These are phyloP conservation scores for Autographa pulchrina DNA, from an alignment of 2,888 invertebrate genomes.

Conservation along the genomic window DNA sequence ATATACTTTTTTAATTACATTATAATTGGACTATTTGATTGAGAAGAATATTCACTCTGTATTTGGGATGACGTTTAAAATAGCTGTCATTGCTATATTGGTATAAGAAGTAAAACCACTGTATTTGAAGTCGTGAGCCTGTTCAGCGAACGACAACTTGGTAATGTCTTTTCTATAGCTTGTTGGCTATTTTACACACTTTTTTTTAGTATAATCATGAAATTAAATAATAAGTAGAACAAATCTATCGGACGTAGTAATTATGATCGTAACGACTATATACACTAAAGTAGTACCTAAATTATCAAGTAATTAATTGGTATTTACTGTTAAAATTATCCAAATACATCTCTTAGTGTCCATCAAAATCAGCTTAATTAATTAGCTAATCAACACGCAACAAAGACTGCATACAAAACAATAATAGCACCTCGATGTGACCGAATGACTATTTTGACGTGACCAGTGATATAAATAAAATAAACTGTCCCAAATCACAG, in stretches of 20 bases:
- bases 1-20: background rate
- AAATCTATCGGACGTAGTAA: too few relatives aligned
- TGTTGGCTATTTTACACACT: too few relatives aligned
- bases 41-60: background rate
- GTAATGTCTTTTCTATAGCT: too few relatives aligned
- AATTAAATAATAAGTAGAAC: too few relatives aligned
- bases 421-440: background rate
- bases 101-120: background rate
- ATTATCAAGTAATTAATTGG: too few relatives aligned
- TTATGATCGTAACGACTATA: too few relatives aligned
- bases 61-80: constrained; percentile 1
- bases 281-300: too few relatives aligned
- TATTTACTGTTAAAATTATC: background rate
- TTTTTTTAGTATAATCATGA: too few relatives aligned
- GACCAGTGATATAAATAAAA: constrained; percentile 7
- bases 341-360: background rate
- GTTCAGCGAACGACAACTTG: too few relatives aligned
- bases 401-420: constrained; percentile 2
- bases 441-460: constrained; percentile 7
- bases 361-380: constrained; percentile 1
- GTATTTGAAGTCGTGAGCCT: too few relatives aligned
- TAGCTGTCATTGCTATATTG: background rate
- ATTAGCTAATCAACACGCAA: constrained; percentile 1
- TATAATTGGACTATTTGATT: background rate
- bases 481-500: background rate